Conservation (phyloP, 2,797 vertebrate species). For the Myotis daubentonii region DNA sequence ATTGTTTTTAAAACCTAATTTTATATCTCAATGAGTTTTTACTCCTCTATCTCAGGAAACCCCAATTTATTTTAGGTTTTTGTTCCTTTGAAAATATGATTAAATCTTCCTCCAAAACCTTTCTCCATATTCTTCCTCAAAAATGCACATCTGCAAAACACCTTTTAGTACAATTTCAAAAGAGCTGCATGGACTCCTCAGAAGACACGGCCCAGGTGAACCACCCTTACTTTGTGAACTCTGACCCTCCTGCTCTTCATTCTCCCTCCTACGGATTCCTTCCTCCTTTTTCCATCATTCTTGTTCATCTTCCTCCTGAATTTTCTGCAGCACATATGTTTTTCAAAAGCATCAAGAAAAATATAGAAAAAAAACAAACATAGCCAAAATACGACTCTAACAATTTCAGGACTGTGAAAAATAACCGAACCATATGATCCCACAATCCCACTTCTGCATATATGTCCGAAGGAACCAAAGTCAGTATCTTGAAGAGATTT, state of each 20-base stretch:
- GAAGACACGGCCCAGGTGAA: neutral
- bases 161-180: neutral
- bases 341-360: slow-evolving; percentile 24
- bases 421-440: neutral
- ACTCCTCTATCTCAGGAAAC: neutral
- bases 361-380: neutral
- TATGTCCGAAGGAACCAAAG: neutral
- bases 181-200: neutral
- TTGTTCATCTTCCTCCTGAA: neutral
- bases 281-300: neutral
- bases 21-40: slow-evolving; percentile 45
- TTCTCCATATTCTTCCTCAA: neutral
- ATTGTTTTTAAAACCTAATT: slow-evolving; percentile 47
- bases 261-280: neutral
- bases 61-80: neutral
- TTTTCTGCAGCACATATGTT: neutral
- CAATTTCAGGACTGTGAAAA: neutral
- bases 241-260: neutral
- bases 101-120: neutral
- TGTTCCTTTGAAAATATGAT: neutral
- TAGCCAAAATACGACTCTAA: slow-evolving; percentile 1
- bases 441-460: neutral
- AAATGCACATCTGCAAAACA: neutral
- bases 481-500: neutral
- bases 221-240: neutral